These are phyloP conservation scores for Stercorarius parasiticus DNA, from an alignment of 2,113 vertebrate genomes.

Conservation along the genomic window DNA sequence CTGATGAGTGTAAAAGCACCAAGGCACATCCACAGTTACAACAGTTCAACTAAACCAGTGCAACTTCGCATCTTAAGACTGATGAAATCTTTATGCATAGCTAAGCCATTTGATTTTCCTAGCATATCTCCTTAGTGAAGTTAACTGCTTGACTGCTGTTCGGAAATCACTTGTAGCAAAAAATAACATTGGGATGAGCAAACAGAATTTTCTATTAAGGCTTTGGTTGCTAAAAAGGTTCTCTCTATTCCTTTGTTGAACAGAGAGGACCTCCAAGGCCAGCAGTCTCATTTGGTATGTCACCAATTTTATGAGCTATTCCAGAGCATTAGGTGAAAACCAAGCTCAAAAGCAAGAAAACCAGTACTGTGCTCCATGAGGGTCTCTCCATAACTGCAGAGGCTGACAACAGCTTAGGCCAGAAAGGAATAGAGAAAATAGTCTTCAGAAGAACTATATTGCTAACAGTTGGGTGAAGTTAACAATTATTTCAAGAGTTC, in stretches of 20 bases:
- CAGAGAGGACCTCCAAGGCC: background rate
- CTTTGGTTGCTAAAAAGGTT: background rate
- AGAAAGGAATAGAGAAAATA: background rate
- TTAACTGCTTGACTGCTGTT: background rate
- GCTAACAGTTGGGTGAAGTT: background rate
- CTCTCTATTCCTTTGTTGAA: background rate
- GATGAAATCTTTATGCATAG: background rate
- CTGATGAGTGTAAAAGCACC: background rate
- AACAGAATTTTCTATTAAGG: background rate
- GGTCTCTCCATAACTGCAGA: background rate
- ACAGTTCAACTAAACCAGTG: background rate
- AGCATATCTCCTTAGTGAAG: background rate
- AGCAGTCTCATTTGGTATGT: background rate
- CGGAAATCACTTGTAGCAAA: background rate
- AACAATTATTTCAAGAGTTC: background rate
- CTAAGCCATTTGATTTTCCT: rapidly evolving
- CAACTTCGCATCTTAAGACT: background rate
- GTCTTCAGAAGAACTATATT: background rate
- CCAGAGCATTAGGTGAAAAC: background rate
- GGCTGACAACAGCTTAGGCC: background rate
- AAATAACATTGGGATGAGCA: background rate
- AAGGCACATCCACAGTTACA: background rate
- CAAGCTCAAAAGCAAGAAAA: background rate
- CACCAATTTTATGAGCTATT: background rate
- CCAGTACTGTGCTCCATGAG: background rate